Conservation (phyloP, 2,113 vertebrate species). For the Colossoma macropomum region DNA sequence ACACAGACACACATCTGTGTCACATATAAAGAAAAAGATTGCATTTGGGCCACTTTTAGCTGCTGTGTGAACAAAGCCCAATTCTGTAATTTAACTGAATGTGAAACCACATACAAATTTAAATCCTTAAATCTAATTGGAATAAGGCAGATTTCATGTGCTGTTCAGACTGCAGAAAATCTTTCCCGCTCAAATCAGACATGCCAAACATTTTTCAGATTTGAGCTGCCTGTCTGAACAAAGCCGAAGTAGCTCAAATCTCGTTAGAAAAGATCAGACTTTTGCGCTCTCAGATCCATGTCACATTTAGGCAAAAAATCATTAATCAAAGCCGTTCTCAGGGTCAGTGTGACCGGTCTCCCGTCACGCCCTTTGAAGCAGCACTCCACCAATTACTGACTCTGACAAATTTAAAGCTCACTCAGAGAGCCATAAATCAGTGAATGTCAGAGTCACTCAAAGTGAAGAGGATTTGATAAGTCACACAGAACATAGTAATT, state of each 20-base stretch:
- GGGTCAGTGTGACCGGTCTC: slow-evolving; percentile 3
- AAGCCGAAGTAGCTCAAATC: neutral
- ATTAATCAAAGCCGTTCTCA: neutral
- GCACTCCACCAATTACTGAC: slow-evolving; percentile 3
- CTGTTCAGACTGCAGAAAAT: neutral
- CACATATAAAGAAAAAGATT: too few relatives aligned
- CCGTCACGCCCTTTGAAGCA: slow-evolving; percentile 9
- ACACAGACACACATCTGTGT: too few relatives aligned
- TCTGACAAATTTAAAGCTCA: slow-evolving; percentile 12
- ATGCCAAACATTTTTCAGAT: neutral
- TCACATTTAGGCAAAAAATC: neutral
- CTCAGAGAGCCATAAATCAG: slow-evolving; percentile 23
- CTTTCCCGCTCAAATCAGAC: neutral
- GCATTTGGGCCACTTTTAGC: too few relatives aligned
- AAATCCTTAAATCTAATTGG: neutral
- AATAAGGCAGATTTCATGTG: neutral
- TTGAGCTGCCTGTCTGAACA: neutral
- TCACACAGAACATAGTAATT: slow-evolving; percentile 39
- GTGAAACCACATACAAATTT: too few relatives aligned
- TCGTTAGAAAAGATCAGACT: neutral
- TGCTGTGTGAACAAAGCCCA: too few relatives aligned
- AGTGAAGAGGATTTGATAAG: slow-evolving; percentile 28
- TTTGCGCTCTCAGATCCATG: neutral
- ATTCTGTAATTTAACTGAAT: too few relatives aligned
- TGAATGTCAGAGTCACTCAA: slow-evolving; percentile 36